Percentiles rank a stretch among this genome's conserved stretches.
These are phyloP conservation scores for Andrena haemorrhoa DNA, from an alignment of 2,888 invertebrate species.

Conservation along the genomic window DNA sequence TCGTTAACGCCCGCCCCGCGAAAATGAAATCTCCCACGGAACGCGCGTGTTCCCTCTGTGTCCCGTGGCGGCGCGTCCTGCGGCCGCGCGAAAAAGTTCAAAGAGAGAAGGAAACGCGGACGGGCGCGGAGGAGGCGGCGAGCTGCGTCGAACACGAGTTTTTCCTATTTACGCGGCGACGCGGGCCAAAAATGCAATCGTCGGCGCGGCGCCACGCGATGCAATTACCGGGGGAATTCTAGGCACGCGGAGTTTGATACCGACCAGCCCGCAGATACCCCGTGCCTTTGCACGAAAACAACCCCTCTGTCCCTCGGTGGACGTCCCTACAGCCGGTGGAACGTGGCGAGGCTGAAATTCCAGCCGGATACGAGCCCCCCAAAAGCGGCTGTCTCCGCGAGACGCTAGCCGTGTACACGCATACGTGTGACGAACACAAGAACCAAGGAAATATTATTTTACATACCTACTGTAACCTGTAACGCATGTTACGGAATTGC, in stretches of 20 bases:
- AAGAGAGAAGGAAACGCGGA: not conserved
- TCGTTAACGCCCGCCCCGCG: constrained; percentile 38
- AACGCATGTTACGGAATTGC: too few species aligned
- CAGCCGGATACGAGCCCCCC: constrained; percentile 68
- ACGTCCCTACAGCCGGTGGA: constrained; percentile 47
- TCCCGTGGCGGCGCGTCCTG: not conserved
- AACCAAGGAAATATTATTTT: not conserved
- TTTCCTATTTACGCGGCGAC: constrained; percentile 74
- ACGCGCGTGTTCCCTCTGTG: not conserved
- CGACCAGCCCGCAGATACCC: constrained; percentile 66
- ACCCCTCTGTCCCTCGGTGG: constrained; percentile 68
- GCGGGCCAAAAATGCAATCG: constrained; percentile 78
- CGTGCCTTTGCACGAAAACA: constrained; percentile 74
- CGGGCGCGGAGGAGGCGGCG: constrained; percentile 4
- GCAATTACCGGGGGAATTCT: constrained; percentile 83
- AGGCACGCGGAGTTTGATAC: constrained; percentile 81
- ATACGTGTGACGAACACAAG: not conserved
- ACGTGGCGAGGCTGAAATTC: constrained; percentile 74
- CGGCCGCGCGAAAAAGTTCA: constrained; percentile 2
- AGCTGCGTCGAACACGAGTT: constrained; percentile 49
- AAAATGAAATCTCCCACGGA: constrained; percentile 26
- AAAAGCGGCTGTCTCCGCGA: constrained; percentile 67
- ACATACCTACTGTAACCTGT: too few species aligned
- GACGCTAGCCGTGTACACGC: constrained; percentile 27
- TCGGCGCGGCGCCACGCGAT: constrained; percentile 78